Evolutionary conservation across 2,113 vertebrate genomes (phyloP), one percentile per base, ranked within the genome.

Genomic region (Eulemur rufifrons): DNA sequence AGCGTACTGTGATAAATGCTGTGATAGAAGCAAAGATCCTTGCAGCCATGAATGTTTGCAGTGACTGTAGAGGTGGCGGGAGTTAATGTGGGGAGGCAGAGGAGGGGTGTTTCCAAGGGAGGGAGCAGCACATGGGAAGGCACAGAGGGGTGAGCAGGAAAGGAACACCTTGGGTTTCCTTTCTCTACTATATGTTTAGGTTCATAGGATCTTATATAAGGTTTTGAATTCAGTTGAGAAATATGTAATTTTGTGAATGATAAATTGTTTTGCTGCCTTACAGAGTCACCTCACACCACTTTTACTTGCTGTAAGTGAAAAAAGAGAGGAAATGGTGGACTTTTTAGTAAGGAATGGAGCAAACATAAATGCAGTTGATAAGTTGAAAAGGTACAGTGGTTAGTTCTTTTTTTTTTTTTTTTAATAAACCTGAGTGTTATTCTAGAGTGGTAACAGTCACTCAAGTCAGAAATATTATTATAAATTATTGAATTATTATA

Each of bases 281-380:
- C 93, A 99, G 99, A 99, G 99, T 84, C 99, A 99, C 14, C 98
- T 93, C 88, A 99, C 99, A 2, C 99, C 99, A 0, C 96, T 99
- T 96, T 97, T 96, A 82, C 98, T 99, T 96, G 99, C 99, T 77
- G 89, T 99, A 59, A 98, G 97, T 0, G 98, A 99, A 96, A 99
- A 99, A 63, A 98, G 99, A 9, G 89, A 98, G 1, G 98, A 99
- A 59, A 98, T 99, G 98, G 98, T 98, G 12, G 99, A 99, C 59
- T 98, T 99, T 96, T 98, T 99, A 13, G 97, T 99, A 52, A 98
- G 98, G 77, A 98, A 99, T 87, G 98, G 98, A 76, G 99, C 99
- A 52, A 97, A 99, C 0, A 97, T 99, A n/a, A 98, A 99, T 96
- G 93, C 96, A 34, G 95, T 97, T 63, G 99, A 99, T 96, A 97